Percentiles rank a stretch among this genome's conserved stretches.
Evolutionary conservation across 2,113 vertebrate genomes (phyloP).

Genomic region (Megalops atlanticus): DNA sequence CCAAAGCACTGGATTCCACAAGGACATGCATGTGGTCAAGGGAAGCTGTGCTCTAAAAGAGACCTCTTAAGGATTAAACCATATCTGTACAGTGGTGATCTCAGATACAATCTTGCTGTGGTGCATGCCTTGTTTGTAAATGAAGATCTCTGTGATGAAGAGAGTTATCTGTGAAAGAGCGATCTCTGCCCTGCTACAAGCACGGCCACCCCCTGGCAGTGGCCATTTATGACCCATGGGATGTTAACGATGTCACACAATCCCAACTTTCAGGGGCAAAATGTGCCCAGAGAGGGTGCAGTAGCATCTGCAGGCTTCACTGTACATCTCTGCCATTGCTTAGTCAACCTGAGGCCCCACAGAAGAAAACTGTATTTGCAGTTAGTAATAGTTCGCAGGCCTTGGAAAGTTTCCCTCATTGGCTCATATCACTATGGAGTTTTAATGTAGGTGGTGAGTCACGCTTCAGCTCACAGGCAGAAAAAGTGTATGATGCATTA

Average conservation of each 20-base stretch:
- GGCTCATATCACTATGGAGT: constrained; percentile 9
- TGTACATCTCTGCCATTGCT: not conserved
- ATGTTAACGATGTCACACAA: too few species aligned
- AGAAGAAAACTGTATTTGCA: not conserved
- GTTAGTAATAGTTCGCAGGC: not conserved
- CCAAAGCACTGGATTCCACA: not conserved
- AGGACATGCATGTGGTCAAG: not conserved
- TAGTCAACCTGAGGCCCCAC: not conserved
- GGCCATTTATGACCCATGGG: too few species aligned
- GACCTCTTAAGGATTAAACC: not conserved
- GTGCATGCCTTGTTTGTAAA: not conserved
- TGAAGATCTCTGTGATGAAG: too few species aligned
- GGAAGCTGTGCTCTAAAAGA: not conserved
- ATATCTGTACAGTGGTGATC: not conserved
- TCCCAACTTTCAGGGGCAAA: not conserved
- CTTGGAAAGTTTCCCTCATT: not conserved
- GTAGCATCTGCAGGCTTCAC: not conserved
- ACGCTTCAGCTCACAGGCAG: constrained; percentile 3
- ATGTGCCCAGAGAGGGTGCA: not conserved
- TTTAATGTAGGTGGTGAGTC: constrained; percentile 20
- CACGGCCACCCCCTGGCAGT: not conserved
- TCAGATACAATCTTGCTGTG: not conserved
- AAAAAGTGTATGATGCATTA: not conserved
- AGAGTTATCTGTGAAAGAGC: too few species aligned
- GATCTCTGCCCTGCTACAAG: too few species aligned